Evolutionary conservation across 2,113 vertebrate genomes (phyloP).

Genomic region (Indri indri): DNA sequence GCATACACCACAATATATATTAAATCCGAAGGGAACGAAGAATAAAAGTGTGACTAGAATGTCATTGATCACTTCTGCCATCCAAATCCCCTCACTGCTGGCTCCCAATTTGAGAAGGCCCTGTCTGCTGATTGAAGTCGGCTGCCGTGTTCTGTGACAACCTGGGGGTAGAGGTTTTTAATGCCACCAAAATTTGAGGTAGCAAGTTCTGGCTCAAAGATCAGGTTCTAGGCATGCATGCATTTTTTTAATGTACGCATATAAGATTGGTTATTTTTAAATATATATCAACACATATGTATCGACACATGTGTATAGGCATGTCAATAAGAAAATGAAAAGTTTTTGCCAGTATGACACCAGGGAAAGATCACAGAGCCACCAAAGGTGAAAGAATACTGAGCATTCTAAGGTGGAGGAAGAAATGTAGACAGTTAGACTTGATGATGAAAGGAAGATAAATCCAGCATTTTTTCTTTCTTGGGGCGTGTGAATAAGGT

Average conservation of each 20-base stretch:
- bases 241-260: neutral
- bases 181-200: neutral
- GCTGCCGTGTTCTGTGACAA: neutral
- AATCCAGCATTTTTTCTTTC: neutral
- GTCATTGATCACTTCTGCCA: neutral
- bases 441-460: constrained; percentile 28
- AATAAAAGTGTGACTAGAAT: neutral
- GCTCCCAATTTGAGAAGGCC: neutral
- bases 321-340: neutral
- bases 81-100: neutral
- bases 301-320: neutral
- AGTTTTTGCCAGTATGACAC: neutral
- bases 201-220: neutral
- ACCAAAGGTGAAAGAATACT: neutral
- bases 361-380: neutral
- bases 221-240: neutral
- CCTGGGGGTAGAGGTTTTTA: neutral
- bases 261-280: neutral
- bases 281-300: neutral
- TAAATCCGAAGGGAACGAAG: neutral
- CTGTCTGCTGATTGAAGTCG: neutral
- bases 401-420: neutral
- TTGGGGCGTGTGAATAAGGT: neutral
- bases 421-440: constrained; percentile 17
- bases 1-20: neutral